A percentile compares a stretch with the other conserved stretches of the same genome.
phyloP scores from a whole-genome alignment of 2,797 vertebrate genomes.

The Hoplostethus mediterraneus region DNA sequence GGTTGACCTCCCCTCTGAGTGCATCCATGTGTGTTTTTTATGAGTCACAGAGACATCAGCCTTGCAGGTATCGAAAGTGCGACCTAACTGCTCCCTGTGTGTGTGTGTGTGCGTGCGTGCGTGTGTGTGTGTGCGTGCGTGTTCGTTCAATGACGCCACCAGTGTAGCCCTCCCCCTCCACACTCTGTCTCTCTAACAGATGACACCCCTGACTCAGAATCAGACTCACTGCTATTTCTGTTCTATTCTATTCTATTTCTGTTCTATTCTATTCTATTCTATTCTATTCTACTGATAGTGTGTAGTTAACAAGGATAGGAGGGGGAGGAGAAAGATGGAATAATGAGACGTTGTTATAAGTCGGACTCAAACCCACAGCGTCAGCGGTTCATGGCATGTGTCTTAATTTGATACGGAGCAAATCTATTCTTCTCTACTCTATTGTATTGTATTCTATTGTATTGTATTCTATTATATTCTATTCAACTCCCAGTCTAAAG shows the following conservation, averaged over 20 bases:
- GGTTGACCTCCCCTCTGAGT: not conserved
- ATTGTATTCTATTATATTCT: not conserved
- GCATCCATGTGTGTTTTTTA: not conserved
- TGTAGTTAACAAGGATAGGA: too few relatives aligned
- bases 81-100: not conserved
- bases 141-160: not conserved
- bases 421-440: too few relatives aligned
- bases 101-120: slow-evolving; percentile 3
- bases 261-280: not conserved
- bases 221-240: not conserved
- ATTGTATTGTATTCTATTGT: not conserved
- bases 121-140: slow-evolving; percentile 7
- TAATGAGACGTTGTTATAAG: too few relatives aligned
- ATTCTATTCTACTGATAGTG: not conserved
- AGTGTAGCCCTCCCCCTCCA: not conserved
- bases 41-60: not conserved
- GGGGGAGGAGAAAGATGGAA: too few relatives aligned
- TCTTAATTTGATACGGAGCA: too few relatives aligned
- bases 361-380: too few relatives aligned
- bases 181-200: not conserved
- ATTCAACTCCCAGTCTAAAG: slow-evolving; percentile 2
- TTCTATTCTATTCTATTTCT: not conserved
- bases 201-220: not conserved
- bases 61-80: not conserved
- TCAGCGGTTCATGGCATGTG: too few relatives aligned